Base-by-base conservation (phyloP, 2,888 invertebrate genomes). In the Spodoptera picta region DNA sequence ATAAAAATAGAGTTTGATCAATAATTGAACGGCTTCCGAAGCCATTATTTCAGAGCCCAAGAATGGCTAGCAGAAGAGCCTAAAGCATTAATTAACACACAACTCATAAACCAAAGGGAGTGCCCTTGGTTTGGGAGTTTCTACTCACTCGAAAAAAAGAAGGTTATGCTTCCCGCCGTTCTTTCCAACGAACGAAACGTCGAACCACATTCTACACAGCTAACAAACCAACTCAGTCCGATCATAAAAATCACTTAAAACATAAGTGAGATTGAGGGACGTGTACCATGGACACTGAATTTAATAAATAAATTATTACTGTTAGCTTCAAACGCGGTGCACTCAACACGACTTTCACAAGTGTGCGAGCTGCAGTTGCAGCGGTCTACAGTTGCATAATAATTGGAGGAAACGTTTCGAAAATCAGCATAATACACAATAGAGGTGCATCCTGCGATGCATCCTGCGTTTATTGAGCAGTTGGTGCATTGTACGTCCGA, bases 361-460 rank as follows among this genome's bases (percentile, higher is more conserved):
- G 59, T 73, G 45, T 52, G 66, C 50, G 42, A 0, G 27, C 48
- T 57, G 46, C 4, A 51, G 51, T 68, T 60, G 69, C 68, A 66
- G 64, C 53, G 52, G 11, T 23, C 74, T 82, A 81, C 74, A 73
- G 65, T 69, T 68, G 75, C 77, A 66, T 81, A 81, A 84, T 83
- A 88, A 91, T 87, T 83, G 79, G 77, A 84, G 92, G 92, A 92
- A 88, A 79, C 76, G 82, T 90, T 88, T 87, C 84, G 89, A 87
- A 91, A 91, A 89, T 83, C 73, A 80, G 83, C 79, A 83, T 80
- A 79, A 81, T 79, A 69, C 77, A 74, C 76, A 79, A 74, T 78
- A 79, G 65, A 68, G 66, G 82, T 60, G 77, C 84, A 85, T 90
- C 89, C 89, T 89, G 85, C 68, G 66, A 64, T 43, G 72, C 77